Base-by-base conservation (phyloP, 2,797 vertebrate genomes). In the Oryzias sinensis region DNA sequence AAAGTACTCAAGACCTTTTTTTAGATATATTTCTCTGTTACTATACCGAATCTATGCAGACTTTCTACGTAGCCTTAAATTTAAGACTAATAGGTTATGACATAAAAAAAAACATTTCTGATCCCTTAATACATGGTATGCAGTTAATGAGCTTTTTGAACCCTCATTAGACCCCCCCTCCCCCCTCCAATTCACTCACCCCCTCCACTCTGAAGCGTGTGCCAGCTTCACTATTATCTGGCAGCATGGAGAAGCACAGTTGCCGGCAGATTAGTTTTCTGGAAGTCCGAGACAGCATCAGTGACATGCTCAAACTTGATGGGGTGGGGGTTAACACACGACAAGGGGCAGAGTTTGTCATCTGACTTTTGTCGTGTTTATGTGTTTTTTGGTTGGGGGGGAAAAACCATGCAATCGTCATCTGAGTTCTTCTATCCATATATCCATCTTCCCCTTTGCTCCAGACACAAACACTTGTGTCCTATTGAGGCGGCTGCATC, bases 71-170 rank as follows among this genome's bases (percentile, higher is more conserved):
- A 60, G 44, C 60, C 5, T 15, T 37, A 24, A 29, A 46, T 62
- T 41, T 27, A 49, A 57, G 72, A 77, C 74, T 73, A 69, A 45
- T 37, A 29, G 59, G 62, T 59, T 47, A 37, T 14, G 29, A 49
- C 56, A 70, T 46, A 72, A 76, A 65, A 20, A 43, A 59, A 33
- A 61, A 62, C 44, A 68, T 72, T 87, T 82, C 68, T 65, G 77
- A 87, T 76, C 79, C 72, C 67, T 66, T 79, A 68, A 81, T 71
- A 81, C 83, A 75, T 81, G 82, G 84, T 85, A 87, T 90, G 82
- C 68, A 81, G 80, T 88, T 88, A 91, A 91, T 86, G 71, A 84
- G 87, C 85, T 88, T 88, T 87, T 82, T 86, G 74, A 89, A 82
- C 79, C 76, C 77, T 78, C 76, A 87, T 87, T 88, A 88, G 76